Evolutionary conservation across 2,113 vertebrate genomes (phyloP).

Genomic region (Paedocypris sp.): DNA sequence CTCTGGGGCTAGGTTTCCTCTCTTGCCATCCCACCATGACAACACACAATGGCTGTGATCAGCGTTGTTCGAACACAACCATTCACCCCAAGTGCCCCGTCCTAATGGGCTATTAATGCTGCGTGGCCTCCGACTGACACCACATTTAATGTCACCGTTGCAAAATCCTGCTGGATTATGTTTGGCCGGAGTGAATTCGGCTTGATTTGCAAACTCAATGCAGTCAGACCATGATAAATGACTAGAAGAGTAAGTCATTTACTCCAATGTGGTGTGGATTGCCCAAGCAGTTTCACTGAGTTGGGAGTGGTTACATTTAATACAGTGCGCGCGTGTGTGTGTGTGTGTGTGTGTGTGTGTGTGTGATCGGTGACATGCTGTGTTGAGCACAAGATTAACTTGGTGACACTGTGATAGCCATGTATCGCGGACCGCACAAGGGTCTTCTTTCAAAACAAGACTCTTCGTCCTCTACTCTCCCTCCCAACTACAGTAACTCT

Average conservation of each 20-base stretch:
- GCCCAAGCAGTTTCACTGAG: slow-evolving; percentile 23
- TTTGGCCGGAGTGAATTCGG: too few relatives aligned
- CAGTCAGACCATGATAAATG: slow-evolving; percentile 13
- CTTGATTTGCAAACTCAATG: too few relatives aligned
- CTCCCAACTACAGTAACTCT: background rate
- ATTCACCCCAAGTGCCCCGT: slow-evolving; percentile 33
- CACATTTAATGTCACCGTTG: too few relatives aligned
- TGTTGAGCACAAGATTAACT: slow-evolving; percentile 32
- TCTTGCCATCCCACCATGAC: slow-evolving; percentile 28
- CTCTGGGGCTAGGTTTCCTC: slow-evolving; percentile 36
- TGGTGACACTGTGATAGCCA: slow-evolving; percentile 27
- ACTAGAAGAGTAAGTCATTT: slow-evolving; percentile 14
- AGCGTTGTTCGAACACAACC: slow-evolving; percentile 28
- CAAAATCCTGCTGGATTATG: too few relatives aligned
- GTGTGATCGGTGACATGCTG: slow-evolving; percentile 24
- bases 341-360: background rate
- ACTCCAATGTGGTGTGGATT: background rate
- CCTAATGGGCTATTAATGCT: slow-evolving; percentile 24
- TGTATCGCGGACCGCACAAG: slow-evolving; percentile 9
- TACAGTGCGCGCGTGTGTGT: slow-evolving; percentile 13
- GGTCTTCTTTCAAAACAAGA: slow-evolving; percentile 32
- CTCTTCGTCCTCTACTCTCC: slow-evolving; percentile 3
- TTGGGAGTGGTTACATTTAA: slow-evolving; percentile 24
- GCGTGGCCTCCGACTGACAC: background rate
- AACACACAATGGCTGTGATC: slow-evolving; percentile 34